Conservation (phyloP, 1,140 invertebrate species). For the Conus betulinus region DNA sequence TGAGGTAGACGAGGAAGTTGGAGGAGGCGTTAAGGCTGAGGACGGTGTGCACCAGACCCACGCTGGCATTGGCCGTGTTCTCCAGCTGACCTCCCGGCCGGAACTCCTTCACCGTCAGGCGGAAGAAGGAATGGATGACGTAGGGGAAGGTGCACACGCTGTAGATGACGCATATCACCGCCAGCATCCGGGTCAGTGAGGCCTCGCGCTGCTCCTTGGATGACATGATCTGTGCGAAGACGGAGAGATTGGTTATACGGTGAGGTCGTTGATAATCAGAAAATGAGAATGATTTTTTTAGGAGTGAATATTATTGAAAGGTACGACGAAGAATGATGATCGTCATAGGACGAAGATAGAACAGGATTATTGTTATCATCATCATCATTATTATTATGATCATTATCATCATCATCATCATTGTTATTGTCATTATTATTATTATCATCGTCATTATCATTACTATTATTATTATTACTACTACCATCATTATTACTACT, state of each 20-base stretch:
- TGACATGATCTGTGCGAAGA: background rate
- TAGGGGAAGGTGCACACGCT: background rate
- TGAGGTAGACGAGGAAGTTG: slow-evolving; percentile 1
- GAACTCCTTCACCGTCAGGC: background rate
- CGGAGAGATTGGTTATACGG: too few species aligned
- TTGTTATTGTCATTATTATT: too few species aligned
- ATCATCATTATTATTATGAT: too few species aligned
- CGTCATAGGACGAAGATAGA: too few species aligned
- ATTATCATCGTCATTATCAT: too few species aligned
- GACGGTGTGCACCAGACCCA: too few species aligned
- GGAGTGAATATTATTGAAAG: background rate
- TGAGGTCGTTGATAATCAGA: background rate
- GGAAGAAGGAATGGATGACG: background rate
- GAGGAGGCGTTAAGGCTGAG: background rate
- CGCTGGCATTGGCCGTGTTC: background rate
- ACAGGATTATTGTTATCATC: too few species aligned
- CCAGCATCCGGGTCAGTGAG: background rate
- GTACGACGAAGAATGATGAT: background rate
- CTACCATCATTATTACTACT: too few species aligned
- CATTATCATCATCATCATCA: too few species aligned
- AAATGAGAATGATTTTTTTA: background rate
- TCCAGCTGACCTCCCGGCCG: background rate
- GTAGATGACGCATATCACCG: background rate
- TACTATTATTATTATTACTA: too few species aligned
- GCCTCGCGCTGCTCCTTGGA: background rate